Evolutionary conservation across 2,113 vertebrate species (phyloP).

Genomic region (Rattus rattus): DNA sequence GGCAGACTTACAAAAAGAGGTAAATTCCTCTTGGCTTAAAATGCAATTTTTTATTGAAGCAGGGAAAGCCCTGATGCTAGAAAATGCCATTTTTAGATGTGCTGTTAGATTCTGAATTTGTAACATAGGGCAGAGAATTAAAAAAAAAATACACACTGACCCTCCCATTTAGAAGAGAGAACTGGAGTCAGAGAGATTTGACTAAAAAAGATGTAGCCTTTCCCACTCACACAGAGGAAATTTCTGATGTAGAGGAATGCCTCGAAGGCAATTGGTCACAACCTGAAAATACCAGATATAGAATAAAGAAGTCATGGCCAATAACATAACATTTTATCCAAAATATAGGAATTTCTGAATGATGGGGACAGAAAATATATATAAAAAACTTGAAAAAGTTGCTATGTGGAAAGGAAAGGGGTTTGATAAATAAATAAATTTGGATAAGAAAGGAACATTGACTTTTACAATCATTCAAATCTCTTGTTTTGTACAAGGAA

Average conservation of each 20-base stretch:
- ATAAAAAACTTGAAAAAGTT: neutral
- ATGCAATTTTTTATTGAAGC: neutral
- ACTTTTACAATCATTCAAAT: neutral
- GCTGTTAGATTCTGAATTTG: neutral
- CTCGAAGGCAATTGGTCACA: neutral
- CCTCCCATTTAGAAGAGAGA: neutral
- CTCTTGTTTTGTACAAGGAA: neutral
- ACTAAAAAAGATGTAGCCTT: neutral
- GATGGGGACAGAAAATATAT: neutral
- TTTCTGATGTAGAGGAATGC: neutral
- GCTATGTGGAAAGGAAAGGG: neutral
- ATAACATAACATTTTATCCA: neutral
- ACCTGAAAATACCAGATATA: neutral
- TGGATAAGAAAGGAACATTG: neutral
- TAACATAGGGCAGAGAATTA: neutral
- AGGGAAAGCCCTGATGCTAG: neutral
- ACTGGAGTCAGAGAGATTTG: neutral
- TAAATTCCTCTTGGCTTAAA: conserved; percentile 2
- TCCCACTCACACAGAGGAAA: accelerated
- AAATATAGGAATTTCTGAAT: neutral
- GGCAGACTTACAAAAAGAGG: neutral
- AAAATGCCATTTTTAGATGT: neutral
- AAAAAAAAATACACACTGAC: neutral
- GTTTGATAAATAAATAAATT: neutral
- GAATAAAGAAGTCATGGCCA: neutral